A percentile compares a stretch with the other conserved stretches of the same genome.
phyloP scores from a whole-genome alignment of 2,888 invertebrate genomes.

The Noctua pronuba region DNA sequence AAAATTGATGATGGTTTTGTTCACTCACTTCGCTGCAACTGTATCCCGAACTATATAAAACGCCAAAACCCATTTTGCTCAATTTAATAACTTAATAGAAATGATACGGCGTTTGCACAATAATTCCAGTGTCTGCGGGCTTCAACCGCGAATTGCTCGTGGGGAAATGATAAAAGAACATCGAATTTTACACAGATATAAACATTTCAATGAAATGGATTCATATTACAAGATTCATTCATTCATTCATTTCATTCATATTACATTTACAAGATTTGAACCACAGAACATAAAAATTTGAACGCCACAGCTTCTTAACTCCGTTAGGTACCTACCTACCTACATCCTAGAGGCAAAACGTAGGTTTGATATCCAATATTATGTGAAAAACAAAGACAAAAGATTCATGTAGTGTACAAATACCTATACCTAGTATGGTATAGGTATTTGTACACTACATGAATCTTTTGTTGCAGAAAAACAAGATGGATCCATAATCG shows the following conservation, averaged over 20 bases:
- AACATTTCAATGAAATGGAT: constrained; percentile 46
- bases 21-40: constrained; percentile 21
- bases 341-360: not conserved
- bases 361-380: not conserved
- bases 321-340: not conserved
- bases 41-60: constrained; percentile 11
- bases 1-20: not conserved
- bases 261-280: too few relatives aligned
- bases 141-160: not conserved
- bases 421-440: too few relatives aligned
- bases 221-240: too few relatives aligned
- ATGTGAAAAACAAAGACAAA: too few relatives aligned
- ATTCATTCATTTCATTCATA: too few relatives aligned
- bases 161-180: constrained; percentile 26
- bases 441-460: too few relatives aligned
- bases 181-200: constrained; percentile 45
- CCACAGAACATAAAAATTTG: too few relatives aligned
- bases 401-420: too few relatives aligned
- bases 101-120: constrained; percentile 42
- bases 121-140: constrained; percentile 14
- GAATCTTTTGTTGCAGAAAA: not conserved
- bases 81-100: constrained; percentile 37
- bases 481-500: not conserved
- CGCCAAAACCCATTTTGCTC: constrained; percentile 4
- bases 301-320: not conserved